Base-by-base conservation (phyloP, 2,113 vertebrate genomes). In the Tautogolabrus adspersus region DNA sequence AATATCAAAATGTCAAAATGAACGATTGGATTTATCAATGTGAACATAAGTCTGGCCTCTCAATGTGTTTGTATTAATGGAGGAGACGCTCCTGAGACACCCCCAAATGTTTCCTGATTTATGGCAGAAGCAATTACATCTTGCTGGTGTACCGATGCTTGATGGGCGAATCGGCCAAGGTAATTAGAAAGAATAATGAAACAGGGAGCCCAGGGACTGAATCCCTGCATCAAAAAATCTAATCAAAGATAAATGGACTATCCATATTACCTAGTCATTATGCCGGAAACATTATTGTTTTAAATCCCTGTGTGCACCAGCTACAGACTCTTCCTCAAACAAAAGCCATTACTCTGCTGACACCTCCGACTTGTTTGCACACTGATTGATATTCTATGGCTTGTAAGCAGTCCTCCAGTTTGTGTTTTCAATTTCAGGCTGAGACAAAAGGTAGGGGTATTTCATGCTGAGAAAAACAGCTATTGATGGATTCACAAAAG, bases 171-270 rank as follows among this genome's bases (percentile, higher is more conserved):
- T 88, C 81, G 63, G 83, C 80, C 83, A 85, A 93, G 91, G 91
- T 94, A 94, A 94, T 94, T 94, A 93, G 84, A 90, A 92, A 93
- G 88, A 93, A 93, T 92, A 92, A 94, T 93, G 91, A 91, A 94
- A 94, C 74, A 85, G 66, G 26, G 70, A 82, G 87, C 77, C 66
- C 19, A 73, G 87, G 90, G 88, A 91, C 92, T 86, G 77, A 90
- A 92, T 94, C 86, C 85, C 74, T 79, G 79, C 88, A 90, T 91
- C 84, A 88, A 91, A 90, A 89, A 92, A 90, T 88, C 85, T 83
- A 93, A 93, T 93, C 90, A 92, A 91, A 92, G 90, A 91, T 84
- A 91, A 92, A 90, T 90, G 88, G 86, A 87, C 87, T 90, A 87
- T 90, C 92, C 87, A 83, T 88, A 86, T 91, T 86, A 90, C 82